phyloP scores from a whole-genome alignment of 2,797 vertebrate species.

The Mastacembelus armatus region DNA sequence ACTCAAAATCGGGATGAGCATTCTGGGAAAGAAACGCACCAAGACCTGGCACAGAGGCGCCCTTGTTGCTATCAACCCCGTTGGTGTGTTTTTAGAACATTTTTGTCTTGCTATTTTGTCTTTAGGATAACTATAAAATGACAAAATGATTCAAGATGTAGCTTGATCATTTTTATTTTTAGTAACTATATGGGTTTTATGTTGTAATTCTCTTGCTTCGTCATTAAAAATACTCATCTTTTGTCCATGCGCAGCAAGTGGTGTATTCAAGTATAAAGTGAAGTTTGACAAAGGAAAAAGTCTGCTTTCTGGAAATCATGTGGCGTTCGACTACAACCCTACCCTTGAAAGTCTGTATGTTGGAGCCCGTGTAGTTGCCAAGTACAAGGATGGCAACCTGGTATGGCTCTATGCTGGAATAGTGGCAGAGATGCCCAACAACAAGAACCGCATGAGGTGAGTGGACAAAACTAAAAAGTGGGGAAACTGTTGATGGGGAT shows the following conservation, averaged over 20 bases:
- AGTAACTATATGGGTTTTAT: neutral
- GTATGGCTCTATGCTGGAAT: conserved; percentile 99
- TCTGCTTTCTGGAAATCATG: conserved; percentile 96
- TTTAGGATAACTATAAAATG: neutral
- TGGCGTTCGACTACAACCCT: conserved; percentile 96
- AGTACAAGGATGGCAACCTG: conserved; percentile 96
- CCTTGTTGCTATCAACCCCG: conserved; percentile 90
- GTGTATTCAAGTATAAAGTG: conserved; percentile 92
- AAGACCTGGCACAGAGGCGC: conserved; percentile 97
- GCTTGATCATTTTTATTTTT: neutral
- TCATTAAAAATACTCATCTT: conserved; percentile 10
- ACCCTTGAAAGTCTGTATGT: conserved; percentile 90
- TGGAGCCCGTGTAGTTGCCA: conserved; percentile 95
- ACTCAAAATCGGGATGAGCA: conserved; percentile 90
- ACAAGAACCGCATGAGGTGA: conserved; percentile 96
- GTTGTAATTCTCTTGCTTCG: neutral
- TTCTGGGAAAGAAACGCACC: conserved; percentile 96
- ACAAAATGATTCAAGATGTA: neutral
- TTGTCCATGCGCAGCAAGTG: conserved; percentile 80
- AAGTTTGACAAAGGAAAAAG: conserved; percentile 99
- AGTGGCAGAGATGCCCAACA: conserved; percentile 95
- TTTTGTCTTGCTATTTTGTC: neutral
- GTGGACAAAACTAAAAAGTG: neutral
- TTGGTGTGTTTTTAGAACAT: conserved; percentile 77
- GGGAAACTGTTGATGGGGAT: neutral